A percentile compares a stretch with the other conserved stretches of the same genome.
phyloP scores from a whole-genome alignment of 1,140 invertebrate species.

The Trypoxylus dichotomus region DNA sequence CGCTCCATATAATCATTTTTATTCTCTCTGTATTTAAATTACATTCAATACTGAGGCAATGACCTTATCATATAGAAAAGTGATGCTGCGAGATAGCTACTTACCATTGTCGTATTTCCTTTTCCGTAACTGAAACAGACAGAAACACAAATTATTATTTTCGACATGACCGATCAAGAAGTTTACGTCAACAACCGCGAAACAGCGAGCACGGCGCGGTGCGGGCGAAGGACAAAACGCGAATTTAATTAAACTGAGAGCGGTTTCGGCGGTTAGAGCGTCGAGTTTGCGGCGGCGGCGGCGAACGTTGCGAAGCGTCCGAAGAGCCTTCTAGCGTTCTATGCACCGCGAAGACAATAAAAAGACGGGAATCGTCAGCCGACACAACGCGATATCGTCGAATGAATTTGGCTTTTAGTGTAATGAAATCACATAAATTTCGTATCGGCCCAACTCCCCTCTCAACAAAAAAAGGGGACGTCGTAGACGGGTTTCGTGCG shows the following conservation, averaged over 20 bases:
- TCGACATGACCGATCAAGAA: background rate
- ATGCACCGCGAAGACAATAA: background rate
- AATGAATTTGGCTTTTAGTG: slow-evolving; percentile 16
- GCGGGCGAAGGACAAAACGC: background rate
- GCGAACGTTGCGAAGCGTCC: background rate
- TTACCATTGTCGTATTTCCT: slow-evolving; percentile 84
- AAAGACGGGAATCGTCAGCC: background rate
- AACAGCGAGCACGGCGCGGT: no score
- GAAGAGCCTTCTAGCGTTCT: background rate
- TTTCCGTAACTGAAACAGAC: slow-evolving; percentile 80
- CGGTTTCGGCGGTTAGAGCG: background rate
- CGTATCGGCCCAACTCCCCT: background rate
- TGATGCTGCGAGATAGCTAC: slow-evolving; percentile 46
- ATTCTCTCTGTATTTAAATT: no score
- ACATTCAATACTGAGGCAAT: no score
- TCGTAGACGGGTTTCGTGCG: background rate
- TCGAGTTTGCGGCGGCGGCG: background rate
- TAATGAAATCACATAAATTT: slow-evolving; percentile 20
- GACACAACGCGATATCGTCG: background rate
- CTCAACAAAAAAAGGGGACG: background rate
- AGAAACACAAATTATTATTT: slow-evolving; percentile 31
- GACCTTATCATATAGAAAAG: no score
- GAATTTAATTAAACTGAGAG: background rate
- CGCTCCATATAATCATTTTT: no score
- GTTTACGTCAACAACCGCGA: background rate